These are phyloP conservation scores for Minunthozetes semirufus DNA, from an alignment of 2,888 invertebrate genomes.

Conservation along the genomic window DNA sequence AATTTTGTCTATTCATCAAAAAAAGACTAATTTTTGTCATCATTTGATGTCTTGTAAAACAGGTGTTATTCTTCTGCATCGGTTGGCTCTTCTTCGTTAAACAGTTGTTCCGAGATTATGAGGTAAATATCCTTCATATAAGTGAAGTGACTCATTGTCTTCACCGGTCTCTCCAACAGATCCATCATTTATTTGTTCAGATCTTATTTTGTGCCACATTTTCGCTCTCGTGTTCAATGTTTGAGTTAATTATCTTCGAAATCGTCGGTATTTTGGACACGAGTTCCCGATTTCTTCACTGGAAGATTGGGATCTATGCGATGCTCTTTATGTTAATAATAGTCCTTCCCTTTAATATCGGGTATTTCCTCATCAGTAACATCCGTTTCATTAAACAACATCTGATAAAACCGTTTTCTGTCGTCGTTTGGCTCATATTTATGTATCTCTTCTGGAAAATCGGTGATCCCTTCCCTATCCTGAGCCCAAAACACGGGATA, in stretches of 20 bases:
- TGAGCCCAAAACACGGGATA: conserved; percentile 90
- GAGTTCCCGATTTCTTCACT: conserved; percentile 84
- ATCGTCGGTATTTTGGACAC: conserved; percentile 87
- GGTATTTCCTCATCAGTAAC: conserved; percentile 85
- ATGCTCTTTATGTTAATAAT: conserved; percentile 90
- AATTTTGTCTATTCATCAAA: too few relatives aligned
- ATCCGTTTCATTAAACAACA: conserved; percentile 65
- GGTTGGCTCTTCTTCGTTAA: conserved; percentile 99
- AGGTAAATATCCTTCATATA: conserved; percentile 53
- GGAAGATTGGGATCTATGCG: conserved; percentile 85
- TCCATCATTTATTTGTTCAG: conserved; percentile 86
- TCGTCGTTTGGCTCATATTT: conserved; percentile 79
- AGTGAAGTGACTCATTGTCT: neutral
- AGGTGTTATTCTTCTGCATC: conserved; percentile 89
- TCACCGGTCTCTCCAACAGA: conserved; percentile 49
- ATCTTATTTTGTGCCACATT: conserved; percentile 93
- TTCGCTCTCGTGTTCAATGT: conserved; percentile 95
- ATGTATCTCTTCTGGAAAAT: conserved; percentile 97
- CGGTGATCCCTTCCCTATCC: conserved; percentile 95
- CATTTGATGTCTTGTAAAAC: conserved; percentile 38
- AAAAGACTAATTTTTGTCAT: neutral
- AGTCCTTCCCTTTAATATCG: conserved; percentile 92
- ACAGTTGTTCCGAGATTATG: conserved; percentile 92
- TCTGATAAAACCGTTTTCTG: conserved; percentile 69
- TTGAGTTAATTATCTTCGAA: conserved; percentile 98